These are phyloP conservation scores for Diplodus sargus DNA, from an alignment of 2,797 vertebrate genomes.

Conservation along the genomic window DNA sequence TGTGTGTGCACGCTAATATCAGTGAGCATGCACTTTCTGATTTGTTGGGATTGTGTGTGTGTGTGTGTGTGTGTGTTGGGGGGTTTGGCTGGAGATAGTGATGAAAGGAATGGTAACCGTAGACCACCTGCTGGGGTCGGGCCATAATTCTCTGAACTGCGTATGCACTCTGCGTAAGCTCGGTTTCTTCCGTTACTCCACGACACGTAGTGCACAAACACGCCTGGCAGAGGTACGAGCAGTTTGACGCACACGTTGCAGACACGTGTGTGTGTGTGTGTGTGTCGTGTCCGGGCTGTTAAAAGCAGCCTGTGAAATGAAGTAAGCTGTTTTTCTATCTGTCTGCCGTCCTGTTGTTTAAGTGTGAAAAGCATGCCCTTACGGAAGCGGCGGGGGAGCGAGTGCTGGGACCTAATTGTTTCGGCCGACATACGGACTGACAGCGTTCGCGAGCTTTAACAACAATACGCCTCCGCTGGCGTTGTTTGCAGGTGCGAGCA, in stretches of 20 bases:
- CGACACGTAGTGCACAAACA: constrained; percentile 4
- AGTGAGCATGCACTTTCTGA: constrained; percentile 40
- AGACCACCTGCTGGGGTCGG: constrained; percentile 87
- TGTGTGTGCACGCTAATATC: constrained; percentile 32
- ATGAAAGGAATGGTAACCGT: constrained; percentile 92
- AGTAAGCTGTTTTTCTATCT: constrained; percentile 51
- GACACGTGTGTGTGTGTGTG: constrained; percentile 38
- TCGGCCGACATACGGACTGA: constrained; percentile 39
- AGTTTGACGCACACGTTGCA: constrained; percentile 40
- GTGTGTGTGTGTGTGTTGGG: constrained; percentile 28
- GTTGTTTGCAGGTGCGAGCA: constrained; percentile 91
- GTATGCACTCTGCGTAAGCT: constrained; percentile 86
- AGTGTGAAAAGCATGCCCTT: constrained; percentile 62
- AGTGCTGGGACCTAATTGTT: constrained; percentile 64
- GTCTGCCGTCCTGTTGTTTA: constrained; percentile 68
- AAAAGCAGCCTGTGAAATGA: constrained; percentile 51
- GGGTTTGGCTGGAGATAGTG: constrained; percentile 86
- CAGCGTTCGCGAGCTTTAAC: constrained; percentile 42
- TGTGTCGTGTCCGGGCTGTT: constrained; percentile 43
- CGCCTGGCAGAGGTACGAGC: constrained; percentile 1
- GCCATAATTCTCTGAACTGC: constrained; percentile 85
- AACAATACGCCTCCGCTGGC: constrained; percentile 56
- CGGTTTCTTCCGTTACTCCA: constrained; percentile 77
- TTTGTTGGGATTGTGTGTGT: constrained; percentile 46
- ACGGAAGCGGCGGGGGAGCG: constrained; percentile 59